Conservation (phyloP, 2,888 invertebrate genomes). For the Salpingus planirostris region DNA sequence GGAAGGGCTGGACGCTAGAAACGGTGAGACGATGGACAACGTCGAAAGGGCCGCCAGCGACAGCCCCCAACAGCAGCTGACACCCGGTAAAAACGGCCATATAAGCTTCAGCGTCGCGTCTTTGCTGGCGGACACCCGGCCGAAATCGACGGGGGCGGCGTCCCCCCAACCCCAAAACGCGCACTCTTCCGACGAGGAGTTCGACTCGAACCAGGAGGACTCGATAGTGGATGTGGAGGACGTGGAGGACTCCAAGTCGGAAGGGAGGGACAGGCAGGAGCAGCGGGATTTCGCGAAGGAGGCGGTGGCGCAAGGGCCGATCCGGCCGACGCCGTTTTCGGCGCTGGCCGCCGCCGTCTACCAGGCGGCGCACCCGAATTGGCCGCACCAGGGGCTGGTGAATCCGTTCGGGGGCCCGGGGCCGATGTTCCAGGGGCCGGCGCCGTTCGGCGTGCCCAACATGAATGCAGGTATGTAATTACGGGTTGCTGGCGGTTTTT, state of each 20-base stretch:
- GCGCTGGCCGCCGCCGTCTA: conserved; percentile 62
- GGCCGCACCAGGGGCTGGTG: conserved; percentile 54
- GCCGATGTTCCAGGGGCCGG: conserved; percentile 58
- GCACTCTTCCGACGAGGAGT: conserved; percentile 53
- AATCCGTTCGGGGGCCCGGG: conserved; percentile 48
- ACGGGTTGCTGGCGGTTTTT: conserved; percentile 8
- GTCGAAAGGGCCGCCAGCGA: conserved; percentile 28
- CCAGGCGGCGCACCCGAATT: conserved; percentile 41
- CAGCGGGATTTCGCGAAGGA: conserved; percentile 24
- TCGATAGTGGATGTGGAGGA: conserved; percentile 75
- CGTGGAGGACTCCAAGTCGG: conserved; percentile 35
- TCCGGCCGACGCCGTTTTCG: conserved; percentile 70
- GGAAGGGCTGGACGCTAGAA: conserved; percentile 34
- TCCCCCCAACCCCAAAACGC: conserved; percentile 24
- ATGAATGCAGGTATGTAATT: conserved; percentile 44
- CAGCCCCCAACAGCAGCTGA: conserved; percentile 25
- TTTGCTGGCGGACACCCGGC: conserved; percentile 73
- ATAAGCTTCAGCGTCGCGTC: conserved; percentile 85
- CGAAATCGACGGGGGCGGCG: conserved; percentile 42
- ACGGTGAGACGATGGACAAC: conserved; percentile 36
- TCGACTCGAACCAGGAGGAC: conserved; percentile 61
- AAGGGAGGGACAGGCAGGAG: conserved; percentile 33
- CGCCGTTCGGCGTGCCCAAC: conserved; percentile 41
- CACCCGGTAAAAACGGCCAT: conserved; percentile 49
- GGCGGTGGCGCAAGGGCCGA: conserved; percentile 52